Evolutionary conservation across 2,797 vertebrate species (phyloP), one percentile per base, ranked within the genome.

Genomic region (Ctenopoma multispine): DNA sequence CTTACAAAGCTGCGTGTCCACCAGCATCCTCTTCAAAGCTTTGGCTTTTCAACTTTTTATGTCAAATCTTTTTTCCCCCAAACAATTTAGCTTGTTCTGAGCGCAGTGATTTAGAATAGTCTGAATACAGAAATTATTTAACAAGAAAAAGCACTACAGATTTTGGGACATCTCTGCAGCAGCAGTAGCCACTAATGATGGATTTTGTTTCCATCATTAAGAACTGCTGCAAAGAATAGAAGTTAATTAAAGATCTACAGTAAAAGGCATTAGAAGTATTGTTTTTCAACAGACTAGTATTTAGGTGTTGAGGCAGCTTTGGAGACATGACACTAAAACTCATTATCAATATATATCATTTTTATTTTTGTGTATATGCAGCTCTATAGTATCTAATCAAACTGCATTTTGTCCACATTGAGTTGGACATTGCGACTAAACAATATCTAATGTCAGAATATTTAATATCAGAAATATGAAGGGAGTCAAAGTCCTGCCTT

Each of bases 1-100:
- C 15, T 23, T 7, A 18, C 59, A 48, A 75, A 70, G 68, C 76
- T 34, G 61, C 49, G 58, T 77, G 82, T 77, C 87, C 86, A 61
- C 46, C 57, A 40, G 18, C 58, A 11, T 72, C 84, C 64, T 79
- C 79, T 78, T 50, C 20, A 14, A n/a, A 51, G 67, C 72, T 43
- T 62, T 23, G 66, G 63, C 75, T 69, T 49, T 40, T 23, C 3
- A 13, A 18, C 41, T 18, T 38, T 18, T 43, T 7, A 18, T 17
- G 10, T 34, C 8, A 34, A 13, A 34, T 12, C 17, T 41, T 48
- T 48, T 43, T 31, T 31, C n/a, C n/a, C 21, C 5, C 27, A 20
- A 49, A 48, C 40, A 3, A 15, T 13, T 48, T 58, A 7, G 1
- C 6, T 43, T 63, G 47, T 44, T 70, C 24, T 11, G 7, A 1